A percentile compares a stretch with the other conserved stretches of the same genome.
Evolutionary conservation across 2,797 vertebrate species (phyloP).

Genomic region (Propithecus perrieri): DNA sequence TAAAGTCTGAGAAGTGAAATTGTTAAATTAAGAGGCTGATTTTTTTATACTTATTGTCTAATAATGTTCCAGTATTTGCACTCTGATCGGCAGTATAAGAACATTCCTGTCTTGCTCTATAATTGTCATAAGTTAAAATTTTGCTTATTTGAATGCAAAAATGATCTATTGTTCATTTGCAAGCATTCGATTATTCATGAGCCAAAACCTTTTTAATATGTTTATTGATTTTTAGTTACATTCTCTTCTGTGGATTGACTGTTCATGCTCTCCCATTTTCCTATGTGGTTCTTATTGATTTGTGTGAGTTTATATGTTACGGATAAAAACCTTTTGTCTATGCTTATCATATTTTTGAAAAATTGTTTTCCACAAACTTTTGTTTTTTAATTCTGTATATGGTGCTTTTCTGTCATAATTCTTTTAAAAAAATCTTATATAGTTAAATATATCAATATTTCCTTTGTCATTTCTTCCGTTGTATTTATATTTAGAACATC

Average conservation of each 20-base stretch:
- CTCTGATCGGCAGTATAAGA: neutral
- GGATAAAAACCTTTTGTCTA: neutral
- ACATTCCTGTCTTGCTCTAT: neutral
- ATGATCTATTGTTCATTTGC: neutral
- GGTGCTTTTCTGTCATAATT: neutral
- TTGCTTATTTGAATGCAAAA: neutral
- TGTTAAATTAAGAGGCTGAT: neutral
- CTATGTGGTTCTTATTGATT: neutral
- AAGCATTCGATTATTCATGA: neutral
- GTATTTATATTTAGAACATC: neutral
- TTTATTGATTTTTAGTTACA: neutral
- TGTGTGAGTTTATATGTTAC: neutral
- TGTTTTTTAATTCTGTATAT: neutral
- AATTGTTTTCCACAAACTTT: slow-evolving; percentile 6
- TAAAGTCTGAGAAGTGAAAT: slow-evolving; percentile 24
- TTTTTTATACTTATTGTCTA: neutral
- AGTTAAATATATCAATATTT: neutral
- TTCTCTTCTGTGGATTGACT: neutral
- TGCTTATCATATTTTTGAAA: neutral
- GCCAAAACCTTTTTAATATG: neutral
- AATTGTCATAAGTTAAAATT: neutral
- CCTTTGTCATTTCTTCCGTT: neutral
- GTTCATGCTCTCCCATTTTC: neutral
- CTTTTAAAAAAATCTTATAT: neutral
- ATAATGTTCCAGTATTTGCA: neutral